phyloP scores from a whole-genome alignment of 2,797 vertebrate genomes.

The Oreortyx pictus region DNA sequence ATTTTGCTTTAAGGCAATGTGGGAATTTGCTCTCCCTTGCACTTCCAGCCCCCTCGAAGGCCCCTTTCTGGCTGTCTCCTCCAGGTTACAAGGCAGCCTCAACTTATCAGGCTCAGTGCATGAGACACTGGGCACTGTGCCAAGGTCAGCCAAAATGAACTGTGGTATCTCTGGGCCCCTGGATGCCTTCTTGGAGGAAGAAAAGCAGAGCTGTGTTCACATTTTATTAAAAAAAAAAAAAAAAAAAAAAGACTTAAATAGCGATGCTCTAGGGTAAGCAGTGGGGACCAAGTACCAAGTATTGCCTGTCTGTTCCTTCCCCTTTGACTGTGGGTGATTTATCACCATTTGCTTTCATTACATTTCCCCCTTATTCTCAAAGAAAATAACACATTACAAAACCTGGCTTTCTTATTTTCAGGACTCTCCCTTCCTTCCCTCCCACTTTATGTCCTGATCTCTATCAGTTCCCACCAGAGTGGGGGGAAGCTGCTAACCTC shows the following conservation, averaged over 20 bases:
- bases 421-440: neutral
- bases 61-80: neutral
- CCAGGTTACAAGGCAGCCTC: neutral
- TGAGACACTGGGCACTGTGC: fast-evolving
- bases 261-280: neutral
- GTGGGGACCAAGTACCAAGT: neutral
- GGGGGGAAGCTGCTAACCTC: fast-evolving
- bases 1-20: neutral
- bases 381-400: neutral
- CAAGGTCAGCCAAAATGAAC: neutral
- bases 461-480: neutral
- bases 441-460: too few species aligned
- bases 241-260: neutral
- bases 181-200: neutral
- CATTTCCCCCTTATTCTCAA: neutral
- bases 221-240: neutral
- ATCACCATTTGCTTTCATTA: neutral
- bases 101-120: neutral
- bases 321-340: neutral
- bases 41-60: neutral
- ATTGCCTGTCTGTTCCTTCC: neutral
- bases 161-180: fast-evolving
- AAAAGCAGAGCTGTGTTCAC: neutral
- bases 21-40: neutral
- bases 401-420: neutral